Conservation (phyloP, 2,888 invertebrate genomes). For the Gari tellinella region DNA sequence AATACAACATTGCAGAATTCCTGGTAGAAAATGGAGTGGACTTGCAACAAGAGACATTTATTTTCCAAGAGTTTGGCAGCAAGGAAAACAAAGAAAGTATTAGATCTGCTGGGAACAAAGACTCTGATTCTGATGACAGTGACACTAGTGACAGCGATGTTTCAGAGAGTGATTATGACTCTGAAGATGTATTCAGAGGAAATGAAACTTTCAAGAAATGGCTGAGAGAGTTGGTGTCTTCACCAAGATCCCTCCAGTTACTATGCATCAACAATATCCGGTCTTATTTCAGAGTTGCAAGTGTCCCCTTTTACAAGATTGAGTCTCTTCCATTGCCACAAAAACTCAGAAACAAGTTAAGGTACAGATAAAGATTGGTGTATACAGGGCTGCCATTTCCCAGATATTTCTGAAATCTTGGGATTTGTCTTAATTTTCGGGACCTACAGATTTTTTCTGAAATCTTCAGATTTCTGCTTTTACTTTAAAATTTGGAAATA, state of each 20-base stretch:
- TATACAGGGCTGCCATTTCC: too few species aligned
- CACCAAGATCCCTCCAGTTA: conserved; percentile 38
- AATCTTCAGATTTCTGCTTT: too few species aligned
- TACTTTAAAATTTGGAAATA: too few species aligned
- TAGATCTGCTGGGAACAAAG: neutral
- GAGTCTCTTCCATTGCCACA: conserved; percentile 39
- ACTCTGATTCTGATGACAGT: conserved; percentile 21
- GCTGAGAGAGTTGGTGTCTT: conserved; percentile 14
- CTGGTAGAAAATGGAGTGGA: conserved; percentile 56
- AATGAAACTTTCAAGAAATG: conserved; percentile 31
- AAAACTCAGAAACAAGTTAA: conserved; percentile 27
- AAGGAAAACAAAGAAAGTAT: neutral
- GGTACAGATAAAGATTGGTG: conserved; percentile 27
- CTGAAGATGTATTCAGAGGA: conserved; percentile 41
- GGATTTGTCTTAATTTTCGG: too few species aligned
- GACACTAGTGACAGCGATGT: conserved; percentile 21
- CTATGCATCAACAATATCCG: conserved; percentile 40
- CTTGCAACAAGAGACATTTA: conserved; percentile 25
- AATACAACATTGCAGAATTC: conserved; percentile 52
- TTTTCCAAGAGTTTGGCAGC: conserved; percentile 5
- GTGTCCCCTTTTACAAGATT: conserved; percentile 38
- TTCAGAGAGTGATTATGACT: conserved; percentile 29
- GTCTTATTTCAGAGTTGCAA: conserved; percentile 34
- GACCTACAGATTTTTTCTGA: too few species aligned
- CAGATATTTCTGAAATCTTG: too few species aligned